Evolutionary conservation across 2,888 invertebrate genomes (phyloP), one percentile per base, ranked within the genome.

Genomic region (Drosophila buzzatii): DNA sequence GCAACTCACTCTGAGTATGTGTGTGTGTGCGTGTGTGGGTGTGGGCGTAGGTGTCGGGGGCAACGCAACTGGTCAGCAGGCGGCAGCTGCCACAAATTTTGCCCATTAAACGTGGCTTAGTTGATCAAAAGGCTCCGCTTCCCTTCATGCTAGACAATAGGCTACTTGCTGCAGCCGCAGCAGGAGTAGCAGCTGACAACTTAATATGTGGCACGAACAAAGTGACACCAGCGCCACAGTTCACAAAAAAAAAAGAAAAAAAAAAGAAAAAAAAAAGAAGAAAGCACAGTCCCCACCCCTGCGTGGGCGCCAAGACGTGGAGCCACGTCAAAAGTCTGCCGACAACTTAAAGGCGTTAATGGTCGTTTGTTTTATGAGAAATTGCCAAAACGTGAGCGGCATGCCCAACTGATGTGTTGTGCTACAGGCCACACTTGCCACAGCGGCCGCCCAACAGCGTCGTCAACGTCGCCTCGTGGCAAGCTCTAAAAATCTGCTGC

Each of bases 301-400:
- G 9, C 39, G 37, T 23, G 53, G 53, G 4, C 23, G 37, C 52
- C 35, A 53, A 51, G 47, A 31, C 39, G 51, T 47, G 42, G 56
- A 47, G 57, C 37, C 79, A 80, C 81, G 74, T 80, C 79, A 81
- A 85, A 85, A 85, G 75, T 85, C 86, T 76, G 85, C 85, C 89
- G 85, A 85, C 89, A 85, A 85, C 85, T 85, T 85, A 87, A 90
- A 90, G 91, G 89, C 92, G 91, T 91, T 91, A 92, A 91, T 91
- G 92, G 91, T 91, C 91, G 91, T 92, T 91, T 92, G 92, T 92
- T 92, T 91, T 92, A 92, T 92, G 92, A 92, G 92, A 92, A 92
- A 92, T 92, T 92, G 92, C 91, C 82, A 88, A 92, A 91, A 91
- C 92, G 92, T 92, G 92, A 86, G 82, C 75, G 58, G 92, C 90